Percentiles rank a stretch among this genome's conserved stretches.
phyloP scores from a whole-genome alignment of 2,797 vertebrate species.

The Spinus pinus region DNA sequence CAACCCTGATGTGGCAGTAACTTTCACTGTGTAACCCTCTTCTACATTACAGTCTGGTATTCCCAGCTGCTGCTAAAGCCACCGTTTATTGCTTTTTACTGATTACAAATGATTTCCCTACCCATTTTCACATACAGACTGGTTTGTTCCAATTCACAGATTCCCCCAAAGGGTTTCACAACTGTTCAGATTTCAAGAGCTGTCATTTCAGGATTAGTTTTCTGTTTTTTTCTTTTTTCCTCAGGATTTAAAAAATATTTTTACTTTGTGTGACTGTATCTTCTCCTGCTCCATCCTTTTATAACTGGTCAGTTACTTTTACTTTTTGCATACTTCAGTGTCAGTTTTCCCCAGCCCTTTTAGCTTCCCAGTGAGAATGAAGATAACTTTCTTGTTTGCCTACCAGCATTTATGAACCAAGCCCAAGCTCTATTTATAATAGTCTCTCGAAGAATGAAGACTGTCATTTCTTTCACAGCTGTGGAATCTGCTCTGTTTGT shows the following conservation, averaged over 20 bases:
- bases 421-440: not conserved
- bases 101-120: not conserved
- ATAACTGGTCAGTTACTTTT: not conserved
- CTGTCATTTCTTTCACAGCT: constrained; percentile 24
- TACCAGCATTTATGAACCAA: constrained; percentile 20
- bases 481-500: constrained; percentile 34
- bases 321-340: not conserved
- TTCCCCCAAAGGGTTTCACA: not conserved
- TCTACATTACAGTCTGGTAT: not conserved
- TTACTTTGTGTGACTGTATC: not conserved
- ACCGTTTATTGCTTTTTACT: not conserved
- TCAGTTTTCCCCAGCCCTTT: not conserved
- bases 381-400: constrained; percentile 39
- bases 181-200: not conserved
- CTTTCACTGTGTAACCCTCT: not conserved
- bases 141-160: not conserved
- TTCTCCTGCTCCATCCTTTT: not conserved
- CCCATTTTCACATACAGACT: not conserved
- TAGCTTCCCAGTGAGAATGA: not conserved
- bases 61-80: not conserved
- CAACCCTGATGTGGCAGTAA: not conserved
- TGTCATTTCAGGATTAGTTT: not conserved
- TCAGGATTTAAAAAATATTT: not conserved
- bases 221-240: not conserved
- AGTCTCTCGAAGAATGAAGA: constrained; percentile 1